Evolutionary conservation across 2,888 invertebrate species (phyloP), one percentile per base, ranked within the genome.

Genomic region (Lutraria lutraria): DNA sequence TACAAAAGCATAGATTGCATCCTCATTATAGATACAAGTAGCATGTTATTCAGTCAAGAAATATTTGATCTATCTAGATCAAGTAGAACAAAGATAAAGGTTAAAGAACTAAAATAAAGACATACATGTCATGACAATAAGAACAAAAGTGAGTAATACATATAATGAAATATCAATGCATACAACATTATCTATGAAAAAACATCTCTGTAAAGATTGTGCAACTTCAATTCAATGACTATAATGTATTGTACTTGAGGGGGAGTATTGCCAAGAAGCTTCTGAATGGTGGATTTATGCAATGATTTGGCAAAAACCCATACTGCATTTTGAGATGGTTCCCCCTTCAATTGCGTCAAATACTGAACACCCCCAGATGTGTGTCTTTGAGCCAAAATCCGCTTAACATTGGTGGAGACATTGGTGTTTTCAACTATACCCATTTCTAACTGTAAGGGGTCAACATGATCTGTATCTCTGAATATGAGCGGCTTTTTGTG

Each of bases 311-410:
- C 83, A 29, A 63, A 63, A 52, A 91, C 81, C 89, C 89, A 87
- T 13, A 87, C n/a, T 43, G 89, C 83, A 83, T 87, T 89, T 81
- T 91, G 86, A 52, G 89, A 72, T 72, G 91, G 90, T 87, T 90
- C 88, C 31, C 92, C 89, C n/a, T 81, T 79, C 53, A 88, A 63
- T 15, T 90, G 90, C 10, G 87, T 87, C 43, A 92, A 84, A 89
- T 85, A 89, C 68, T 91, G 85, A 15, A 88, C 12, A 56, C 87
- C 87, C 80, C 81, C 81, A 68, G 60, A 15, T 34, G 88, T 88
- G 25, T 89, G 68, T 53, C 89, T 86, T 83, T 92, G 89, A 52
- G 87, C 89, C 2, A 92, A 29, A 34, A 92, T 83, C 19, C 88
- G 79, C 56, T 89, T 92, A 13, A 89, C 56, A 68, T 91, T 89